Percentiles rank a stretch among this genome's conserved stretches.
Conservation (phyloP, 2,113 vertebrate species). For the Hippocampus comes region DNA sequence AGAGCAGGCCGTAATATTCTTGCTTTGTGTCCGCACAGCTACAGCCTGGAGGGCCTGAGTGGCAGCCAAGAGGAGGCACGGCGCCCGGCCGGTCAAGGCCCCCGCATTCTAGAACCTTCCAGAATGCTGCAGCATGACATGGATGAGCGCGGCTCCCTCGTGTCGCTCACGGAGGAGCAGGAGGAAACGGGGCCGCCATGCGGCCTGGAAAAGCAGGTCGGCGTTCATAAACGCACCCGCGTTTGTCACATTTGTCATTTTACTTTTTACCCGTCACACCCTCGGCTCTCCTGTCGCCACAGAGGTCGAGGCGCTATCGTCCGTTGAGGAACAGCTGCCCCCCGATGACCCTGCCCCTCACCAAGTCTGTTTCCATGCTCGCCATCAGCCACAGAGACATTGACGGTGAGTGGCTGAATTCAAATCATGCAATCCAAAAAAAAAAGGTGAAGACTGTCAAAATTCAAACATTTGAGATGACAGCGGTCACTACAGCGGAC, state of each 20-base stretch:
- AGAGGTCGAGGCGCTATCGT: constrained; percentile 65
- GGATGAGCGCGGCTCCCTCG: constrained; percentile 80
- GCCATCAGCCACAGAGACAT: constrained; percentile 84
- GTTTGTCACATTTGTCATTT: neutral
- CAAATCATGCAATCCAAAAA: neutral
- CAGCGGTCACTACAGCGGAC: too few species aligned
- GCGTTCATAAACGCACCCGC: constrained; percentile 1
- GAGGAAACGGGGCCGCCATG: constrained; percentile 75
- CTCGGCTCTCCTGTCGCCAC: neutral
- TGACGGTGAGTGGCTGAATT: constrained; percentile 75
- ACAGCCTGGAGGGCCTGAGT: constrained; percentile 90
- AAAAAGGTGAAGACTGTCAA: neutral
- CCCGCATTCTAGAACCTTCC: constrained; percentile 66
- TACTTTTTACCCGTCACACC: neutral
- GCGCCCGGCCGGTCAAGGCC: constrained; percentile 62
- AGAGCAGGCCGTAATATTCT: neutral
- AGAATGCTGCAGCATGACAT: constrained; percentile 62
- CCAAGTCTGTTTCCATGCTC: constrained; percentile 90
- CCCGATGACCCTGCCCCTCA: constrained; percentile 79
- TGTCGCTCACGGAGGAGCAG: constrained; percentile 83
- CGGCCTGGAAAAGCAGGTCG: constrained; percentile 75
- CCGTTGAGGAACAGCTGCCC: constrained; percentile 73
- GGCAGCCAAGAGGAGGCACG: constrained; percentile 74
- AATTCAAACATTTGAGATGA: too few species aligned
- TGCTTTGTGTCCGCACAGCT: constrained; percentile 71